Base-by-base conservation (phyloP, 2,888 invertebrate genomes). In the Acheta domesticus region DNA sequence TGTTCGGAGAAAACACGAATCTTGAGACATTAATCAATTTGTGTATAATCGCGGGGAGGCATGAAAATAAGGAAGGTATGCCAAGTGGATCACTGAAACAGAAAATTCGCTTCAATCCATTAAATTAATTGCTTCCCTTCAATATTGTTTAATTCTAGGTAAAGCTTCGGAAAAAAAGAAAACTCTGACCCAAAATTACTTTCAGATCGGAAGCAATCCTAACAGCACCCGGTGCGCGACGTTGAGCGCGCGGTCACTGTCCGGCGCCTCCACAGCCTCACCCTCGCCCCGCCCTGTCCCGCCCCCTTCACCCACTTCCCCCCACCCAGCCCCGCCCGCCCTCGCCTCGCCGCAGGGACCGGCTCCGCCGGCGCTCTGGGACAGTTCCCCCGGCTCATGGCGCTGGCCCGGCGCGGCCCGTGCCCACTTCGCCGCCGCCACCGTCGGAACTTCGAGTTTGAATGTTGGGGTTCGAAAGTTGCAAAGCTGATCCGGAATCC, bases 51-150 rank as follows among this genome's bases (percentile, higher is more conserved):
- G 36, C 8, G 8, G 36, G n/a, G 62, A 12, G 62, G 16, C 3
- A n/a, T 19, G n/a, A 19, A n/a, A 62, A 62, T 62, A 62, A 62
- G 62, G n/a, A 62, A 14, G 14, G 62, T 62, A 19, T 62, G 62
- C 62, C 36, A 62, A 62, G 62, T 62, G 62, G 62, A 62, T 62
- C 62, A 62, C n/a, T 62, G 62, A 62, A 62, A 62, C 62, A 62
- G 62, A 62, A 62, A 62, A 62, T 62, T 62, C 62, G 62, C n/a
- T 62, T 62, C 62, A 62, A 62, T n/a, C n/a, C 62, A 62, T 62
- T 62, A 62, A 62, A 62, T 62, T 62, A 62, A 62, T 62, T 62
- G n/a, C 62, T 62, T 62, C n/a, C 62, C 62, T 19, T 14, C 62
- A n/a, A 62, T 62, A 62, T 62, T 62, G 62, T 62, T 62, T 62